Percentiles rank a stretch among this genome's conserved stretches.
These are phyloP conservation scores for Odontocolon sp. DNA, from an alignment of 2,888 invertebrate species.

Conservation along the genomic window DNA sequence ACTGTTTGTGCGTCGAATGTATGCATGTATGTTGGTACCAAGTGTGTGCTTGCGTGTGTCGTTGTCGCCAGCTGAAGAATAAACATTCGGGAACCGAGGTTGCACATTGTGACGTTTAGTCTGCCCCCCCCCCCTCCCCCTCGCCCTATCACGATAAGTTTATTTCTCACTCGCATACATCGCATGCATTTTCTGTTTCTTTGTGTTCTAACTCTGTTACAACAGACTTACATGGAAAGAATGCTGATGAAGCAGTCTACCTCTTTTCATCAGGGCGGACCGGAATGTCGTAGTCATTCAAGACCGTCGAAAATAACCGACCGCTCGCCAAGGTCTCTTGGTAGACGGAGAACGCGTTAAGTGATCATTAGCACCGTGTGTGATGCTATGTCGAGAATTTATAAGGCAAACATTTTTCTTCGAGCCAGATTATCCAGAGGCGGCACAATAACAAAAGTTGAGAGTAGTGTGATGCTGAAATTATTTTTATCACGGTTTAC, in stretches of 20 bases:
- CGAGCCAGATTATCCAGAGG: conserved; percentile 2
- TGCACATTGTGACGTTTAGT: conserved; percentile 22
- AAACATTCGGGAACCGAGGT: conserved; percentile 68
- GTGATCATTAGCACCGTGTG: conserved; percentile 31
- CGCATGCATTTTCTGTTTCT: neutral
- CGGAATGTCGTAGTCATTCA: conserved; percentile 23
- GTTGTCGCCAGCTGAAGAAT: conserved; percentile 68
- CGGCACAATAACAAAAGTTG: no score
- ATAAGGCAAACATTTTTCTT: conserved; percentile 8
- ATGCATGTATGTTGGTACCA: conserved; percentile 47
- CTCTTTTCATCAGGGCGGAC: neutral
- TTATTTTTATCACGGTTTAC: no score
- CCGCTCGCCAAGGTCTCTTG: conserved; percentile 13
- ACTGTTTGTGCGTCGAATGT: conserved; percentile 56
- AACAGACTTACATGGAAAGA: conserved; percentile 11
- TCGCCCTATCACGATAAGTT: conserved; percentile 1
- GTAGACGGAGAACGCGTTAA: conserved; percentile 8
- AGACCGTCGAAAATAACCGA: conserved; percentile 28
- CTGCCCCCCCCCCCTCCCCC: neutral
- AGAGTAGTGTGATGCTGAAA: no score
- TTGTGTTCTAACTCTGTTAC: no score
- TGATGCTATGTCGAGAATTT: conserved; percentile 17
- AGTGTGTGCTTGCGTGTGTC: conserved; percentile 33
- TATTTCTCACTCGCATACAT: neutral
- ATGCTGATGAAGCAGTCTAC: conserved; percentile 13